Conservation (phyloP, 2,888 invertebrate genomes). For the Trichacis sp. region DNA sequence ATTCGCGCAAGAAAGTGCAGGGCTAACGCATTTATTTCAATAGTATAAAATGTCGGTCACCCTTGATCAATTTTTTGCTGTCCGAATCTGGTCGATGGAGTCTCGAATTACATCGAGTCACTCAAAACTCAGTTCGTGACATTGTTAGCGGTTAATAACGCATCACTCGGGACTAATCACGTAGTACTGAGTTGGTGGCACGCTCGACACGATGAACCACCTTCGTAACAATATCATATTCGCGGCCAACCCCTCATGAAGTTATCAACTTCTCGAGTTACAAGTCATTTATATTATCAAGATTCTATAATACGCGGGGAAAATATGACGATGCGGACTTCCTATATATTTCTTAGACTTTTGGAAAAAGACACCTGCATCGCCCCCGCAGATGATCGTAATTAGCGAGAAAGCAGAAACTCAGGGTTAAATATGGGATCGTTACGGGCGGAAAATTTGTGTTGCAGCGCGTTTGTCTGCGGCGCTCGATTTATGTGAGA, state of each 20-base stretch:
- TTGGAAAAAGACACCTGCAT: not conserved
- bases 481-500: conserved; percentile 36
- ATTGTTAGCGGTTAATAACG: conserved; percentile 57
- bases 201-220: conserved; percentile 39
- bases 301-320: conserved; percentile 11
- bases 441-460: not conserved
- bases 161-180: conserved; percentile 65
- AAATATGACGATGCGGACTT: not conserved
- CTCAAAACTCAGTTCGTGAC: conserved; percentile 22
- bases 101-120: conserved; percentile 19
- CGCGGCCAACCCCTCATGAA: conserved; percentile 51
- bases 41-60: too few species aligned
- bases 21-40: too few species aligned
- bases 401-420: not conserved
- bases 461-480: conserved; percentile 35
- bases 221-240: conserved; percentile 67
- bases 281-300: too few species aligned
- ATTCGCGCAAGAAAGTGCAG: too few species aligned
- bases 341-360: too few species aligned
- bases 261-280: conserved; percentile 68
- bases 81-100: not conserved
- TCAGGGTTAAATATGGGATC: not conserved
- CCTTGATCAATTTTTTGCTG: not conserved
- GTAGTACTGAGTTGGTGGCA: conserved; percentile 61
- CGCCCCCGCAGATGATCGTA: too few species aligned